Evolutionary conservation across 2,797 vertebrate species (phyloP).

Genomic region (Periparus ater): DNA sequence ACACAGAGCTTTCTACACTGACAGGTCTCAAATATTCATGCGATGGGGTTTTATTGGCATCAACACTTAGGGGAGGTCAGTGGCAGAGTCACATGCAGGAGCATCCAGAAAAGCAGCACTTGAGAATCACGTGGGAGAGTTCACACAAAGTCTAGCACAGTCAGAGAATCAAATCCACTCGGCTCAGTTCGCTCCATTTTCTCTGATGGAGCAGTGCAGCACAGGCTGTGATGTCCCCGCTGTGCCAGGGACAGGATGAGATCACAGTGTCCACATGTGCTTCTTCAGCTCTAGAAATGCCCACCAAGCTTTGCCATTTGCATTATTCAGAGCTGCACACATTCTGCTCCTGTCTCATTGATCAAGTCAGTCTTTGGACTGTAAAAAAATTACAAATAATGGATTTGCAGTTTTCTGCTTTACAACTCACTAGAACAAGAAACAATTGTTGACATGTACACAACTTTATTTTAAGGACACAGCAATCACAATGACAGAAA

Average conservation of each 20-base stretch:
- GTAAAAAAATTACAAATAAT: slow-evolving; percentile 23
- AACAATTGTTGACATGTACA: slow-evolving; percentile 64
- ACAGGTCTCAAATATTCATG: slow-evolving; percentile 25
- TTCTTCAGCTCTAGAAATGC: background rate
- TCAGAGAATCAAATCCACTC: background rate
- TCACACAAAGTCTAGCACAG: slow-evolving; percentile 25
- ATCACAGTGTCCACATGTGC: slow-evolving; percentile 26
- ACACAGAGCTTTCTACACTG: slow-evolving; percentile 41
- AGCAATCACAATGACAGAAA: slow-evolving; percentile 70
- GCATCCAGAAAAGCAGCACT: slow-evolving; percentile 37
- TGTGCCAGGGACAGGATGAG: background rate
- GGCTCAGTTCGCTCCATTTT: background rate
- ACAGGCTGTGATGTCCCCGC: background rate
- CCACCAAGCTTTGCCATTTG: slow-evolving; percentile 8
- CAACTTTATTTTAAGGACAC: slow-evolving; percentile 80
- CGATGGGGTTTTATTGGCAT: slow-evolving; percentile 22
- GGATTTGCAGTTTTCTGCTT: slow-evolving; percentile 7
- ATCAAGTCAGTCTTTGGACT: slow-evolving; percentile 31
- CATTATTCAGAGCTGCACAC: slow-evolving; percentile 19
- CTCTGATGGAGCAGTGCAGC: background rate
- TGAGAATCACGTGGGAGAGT: background rate
- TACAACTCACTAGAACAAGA: slow-evolving; percentile 61
- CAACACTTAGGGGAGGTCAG: background rate
- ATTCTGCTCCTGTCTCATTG: slow-evolving; percentile 8
- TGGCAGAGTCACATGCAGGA: slow-evolving; percentile 38